These are phyloP conservation scores for Glaucomys volans DNA, from an alignment of 2,113 vertebrate genomes.

Conservation along the genomic window DNA sequence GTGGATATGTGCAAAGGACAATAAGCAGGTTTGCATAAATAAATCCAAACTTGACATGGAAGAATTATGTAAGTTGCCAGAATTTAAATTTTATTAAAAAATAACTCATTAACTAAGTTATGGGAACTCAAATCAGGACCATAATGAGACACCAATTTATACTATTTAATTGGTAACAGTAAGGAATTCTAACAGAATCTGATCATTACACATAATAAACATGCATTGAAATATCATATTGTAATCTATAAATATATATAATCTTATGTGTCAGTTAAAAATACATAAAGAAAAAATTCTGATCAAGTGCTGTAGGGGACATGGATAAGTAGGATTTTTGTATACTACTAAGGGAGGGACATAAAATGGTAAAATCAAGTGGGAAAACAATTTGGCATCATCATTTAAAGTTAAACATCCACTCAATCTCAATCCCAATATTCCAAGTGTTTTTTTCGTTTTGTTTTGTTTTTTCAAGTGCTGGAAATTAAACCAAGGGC, in stretches of 20 bases:
- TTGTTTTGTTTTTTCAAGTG: no score
- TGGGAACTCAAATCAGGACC: not conserved
- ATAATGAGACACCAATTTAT: not conserved
- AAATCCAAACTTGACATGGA: not conserved
- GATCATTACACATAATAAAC: not conserved
- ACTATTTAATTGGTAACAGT: not conserved
- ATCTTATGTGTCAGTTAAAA: not conserved
- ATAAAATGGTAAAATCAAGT: not conserved
- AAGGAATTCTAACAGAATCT: conserved; percentile 11
- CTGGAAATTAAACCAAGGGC: not conserved
- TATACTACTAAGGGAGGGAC: not conserved
- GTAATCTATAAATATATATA: not conserved
- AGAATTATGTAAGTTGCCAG: not conserved
- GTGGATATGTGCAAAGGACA: not conserved
- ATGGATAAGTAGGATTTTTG: not conserved
- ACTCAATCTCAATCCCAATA: not conserved
- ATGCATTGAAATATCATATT: not conserved
- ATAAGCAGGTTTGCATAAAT: not conserved
- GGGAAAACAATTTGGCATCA: not conserved
- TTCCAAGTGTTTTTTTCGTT: not conserved
- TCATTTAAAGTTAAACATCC: not conserved
- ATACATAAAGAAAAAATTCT: not conserved
- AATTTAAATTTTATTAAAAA: conserved; percentile 4
- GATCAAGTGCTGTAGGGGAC: not conserved
- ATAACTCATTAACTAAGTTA: not conserved